These are phyloP conservation scores for Schizaphis graminum DNA, from an alignment of 2,888 invertebrate genomes.

Conservation along the genomic window DNA sequence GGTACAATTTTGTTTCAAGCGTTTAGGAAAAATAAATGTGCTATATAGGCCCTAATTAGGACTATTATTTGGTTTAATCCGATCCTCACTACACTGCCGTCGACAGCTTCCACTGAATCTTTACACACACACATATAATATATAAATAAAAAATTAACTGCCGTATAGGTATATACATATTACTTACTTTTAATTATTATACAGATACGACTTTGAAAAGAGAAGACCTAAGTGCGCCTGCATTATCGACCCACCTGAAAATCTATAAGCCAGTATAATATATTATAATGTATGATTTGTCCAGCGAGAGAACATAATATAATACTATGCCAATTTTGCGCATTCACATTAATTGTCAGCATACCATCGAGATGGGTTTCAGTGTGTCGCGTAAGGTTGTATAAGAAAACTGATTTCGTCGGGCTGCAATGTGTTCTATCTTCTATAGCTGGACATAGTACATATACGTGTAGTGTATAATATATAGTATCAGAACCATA, in stretches of 20 bases:
- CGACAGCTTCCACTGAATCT: neutral
- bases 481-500: too few relatives aligned
- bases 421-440: too few relatives aligned
- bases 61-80: neutral
- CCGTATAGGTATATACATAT: neutral
- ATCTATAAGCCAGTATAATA: neutral
- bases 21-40: neutral
- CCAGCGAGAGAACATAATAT: too few relatives aligned
- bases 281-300: neutral
- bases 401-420: too few relatives aligned
- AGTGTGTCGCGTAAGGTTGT: too few relatives aligned
- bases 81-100: neutral
- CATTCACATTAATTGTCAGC: too few relatives aligned
- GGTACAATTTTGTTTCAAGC: neutral
- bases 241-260: neutral
- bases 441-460: too few relatives aligned
- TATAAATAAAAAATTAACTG: neutral
- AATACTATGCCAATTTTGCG: too few relatives aligned
- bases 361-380: too few relatives aligned
- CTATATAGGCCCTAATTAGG: neutral
- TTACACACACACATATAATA: too few relatives aligned
- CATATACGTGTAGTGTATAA: too few relatives aligned
- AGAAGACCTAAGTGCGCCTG: neutral
- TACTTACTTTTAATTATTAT: neutral
- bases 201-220: neutral